Evolutionary conservation across 2,888 invertebrate genomes (phyloP), one percentile per base, ranked within the genome.

Genomic region (Aleiodes alternator): DNA sequence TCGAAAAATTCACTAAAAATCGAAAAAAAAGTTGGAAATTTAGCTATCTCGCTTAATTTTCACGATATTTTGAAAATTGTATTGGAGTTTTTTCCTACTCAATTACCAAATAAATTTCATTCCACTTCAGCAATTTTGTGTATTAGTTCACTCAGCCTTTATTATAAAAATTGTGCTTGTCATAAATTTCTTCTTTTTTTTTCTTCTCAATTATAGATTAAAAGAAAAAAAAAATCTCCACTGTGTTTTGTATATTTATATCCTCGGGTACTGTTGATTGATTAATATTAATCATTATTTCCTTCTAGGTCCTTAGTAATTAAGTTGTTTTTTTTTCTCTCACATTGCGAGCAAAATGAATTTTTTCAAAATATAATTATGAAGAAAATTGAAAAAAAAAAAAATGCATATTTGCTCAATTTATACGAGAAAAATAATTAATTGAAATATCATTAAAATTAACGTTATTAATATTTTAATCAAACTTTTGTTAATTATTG

Each of bases 181-280:
- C 43, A 61, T 61, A 48, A 64, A 43, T 43, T 8, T 43, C 43
- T 43, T 43, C 7, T 43, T 64, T 48, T 43, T 43, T 43, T 64
- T 48, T 16, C 43, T 64, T 14, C 48, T 29, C 16, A 11, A 23
- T 16, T 23, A 8, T 56, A 29, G 43, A 64, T n/a, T 38, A 38
- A 14, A 23, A 64, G 7, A 64, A 16, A 38, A 14, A 14, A 34
- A 48, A 43, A 64, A 16, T 43, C 6, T 38, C 34, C 12, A 61
- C n/a, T n/a, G 43, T 48, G 64, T 64, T 64, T 64, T 64, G 64
- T 64, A 64, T 64, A 64, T 64, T 64, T 64, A 64, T 43, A 64
- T 16, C 16, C 48, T 64, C 43, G 23, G 14, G 23, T 43, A 43
- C 16, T 64, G 64, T 64, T 64, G 34, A 61, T 56, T 29, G 31